phyloP scores from a whole-genome alignment of 2,888 invertebrate species.

The Chouioia cunea region DNA sequence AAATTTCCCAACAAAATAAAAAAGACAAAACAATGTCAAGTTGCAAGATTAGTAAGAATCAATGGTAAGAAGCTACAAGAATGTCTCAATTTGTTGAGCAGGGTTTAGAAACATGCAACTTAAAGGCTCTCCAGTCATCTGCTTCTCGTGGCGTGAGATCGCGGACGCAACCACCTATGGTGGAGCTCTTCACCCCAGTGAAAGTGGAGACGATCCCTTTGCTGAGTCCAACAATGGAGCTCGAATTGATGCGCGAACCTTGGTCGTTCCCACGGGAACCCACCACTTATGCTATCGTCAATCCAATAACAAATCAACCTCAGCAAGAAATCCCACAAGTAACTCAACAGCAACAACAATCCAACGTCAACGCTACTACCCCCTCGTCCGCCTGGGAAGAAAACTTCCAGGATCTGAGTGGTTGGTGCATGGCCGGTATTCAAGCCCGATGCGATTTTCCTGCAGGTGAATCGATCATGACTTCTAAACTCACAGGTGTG shows the following conservation, averaged over 20 bases:
- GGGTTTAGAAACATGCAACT: constrained; percentile 62
- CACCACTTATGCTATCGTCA: constrained; percentile 3
- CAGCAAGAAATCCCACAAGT: background rate
- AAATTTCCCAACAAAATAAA: too few species aligned
- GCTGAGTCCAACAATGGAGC: constrained; percentile 59
- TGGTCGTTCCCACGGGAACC: constrained; percentile 44
- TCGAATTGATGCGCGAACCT: constrained; percentile 53
- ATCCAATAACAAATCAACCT: background rate
- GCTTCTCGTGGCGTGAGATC: constrained; percentile 67
- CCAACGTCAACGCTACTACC: background rate
- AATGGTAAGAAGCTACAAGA: background rate
- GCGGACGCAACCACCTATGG: constrained; percentile 52
- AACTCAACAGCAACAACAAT: constrained; percentile 7
- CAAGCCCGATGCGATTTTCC: constrained; percentile 62
- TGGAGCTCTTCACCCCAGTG: constrained; percentile 49
- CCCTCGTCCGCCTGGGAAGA: constrained; percentile 69
- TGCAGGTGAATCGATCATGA: constrained; percentile 63
- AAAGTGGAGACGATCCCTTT: constrained; percentile 56
- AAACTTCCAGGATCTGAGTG: constrained; percentile 79
- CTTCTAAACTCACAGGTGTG: constrained; percentile 60
- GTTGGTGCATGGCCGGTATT: constrained; percentile 69
- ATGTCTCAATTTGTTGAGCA: constrained; percentile 33
- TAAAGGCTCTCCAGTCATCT: constrained; percentile 58
- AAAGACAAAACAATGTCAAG: too few species aligned
- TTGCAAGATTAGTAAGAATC: background rate